Percentiles rank a stretch among this genome's conserved stretches.
These are phyloP conservation scores for Coryphaenoides rupestris DNA, from an alignment of 2,113 vertebrate genomes.

Conservation along the genomic window DNA sequence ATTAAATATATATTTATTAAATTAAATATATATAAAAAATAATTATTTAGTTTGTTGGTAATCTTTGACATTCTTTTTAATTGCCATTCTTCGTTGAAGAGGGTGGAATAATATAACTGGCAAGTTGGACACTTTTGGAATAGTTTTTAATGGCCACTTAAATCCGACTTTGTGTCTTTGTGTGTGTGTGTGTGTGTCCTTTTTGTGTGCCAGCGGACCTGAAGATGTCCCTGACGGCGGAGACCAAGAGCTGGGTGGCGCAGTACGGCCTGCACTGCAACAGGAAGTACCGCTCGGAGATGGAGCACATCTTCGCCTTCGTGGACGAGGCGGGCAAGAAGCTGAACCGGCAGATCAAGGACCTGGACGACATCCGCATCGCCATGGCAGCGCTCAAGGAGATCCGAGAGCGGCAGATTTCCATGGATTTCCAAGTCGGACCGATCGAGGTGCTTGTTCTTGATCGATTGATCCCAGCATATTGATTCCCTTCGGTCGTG, in stretches of 20 bases:
- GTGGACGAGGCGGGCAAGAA: conserved; percentile 88
- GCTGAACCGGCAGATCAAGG: conserved; percentile 83
- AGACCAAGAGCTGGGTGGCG: conserved; percentile 88
- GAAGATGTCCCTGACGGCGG: conserved; percentile 82
- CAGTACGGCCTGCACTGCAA: conserved; percentile 84
- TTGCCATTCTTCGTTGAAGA: too few relatives aligned
- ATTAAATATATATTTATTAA: not conserved
- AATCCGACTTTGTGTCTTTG: too few relatives aligned
- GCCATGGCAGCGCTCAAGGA: conserved; percentile 87
- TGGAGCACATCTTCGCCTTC: conserved; percentile 87
- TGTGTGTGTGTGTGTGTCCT: not conserved
- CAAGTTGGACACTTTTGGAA: too few relatives aligned
- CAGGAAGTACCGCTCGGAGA: conserved; percentile 83
- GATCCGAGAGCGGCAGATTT: conserved; percentile 85
- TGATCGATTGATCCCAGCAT: too few relatives aligned
- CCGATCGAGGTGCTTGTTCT: conserved; percentile 81
- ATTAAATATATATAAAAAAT: too few relatives aligned
- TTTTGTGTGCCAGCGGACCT: conserved; percentile 75
- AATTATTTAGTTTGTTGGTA: too few relatives aligned
- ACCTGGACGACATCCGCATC: conserved; percentile 91
- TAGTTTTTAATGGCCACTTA: too few relatives aligned
- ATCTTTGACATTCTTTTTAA: too few relatives aligned
- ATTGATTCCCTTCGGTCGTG: too few relatives aligned
- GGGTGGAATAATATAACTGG: too few relatives aligned
- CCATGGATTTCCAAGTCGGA: conserved; percentile 85